phyloP scores from a whole-genome alignment of 2,113 vertebrate genomes.

The Epinephelus moara region DNA sequence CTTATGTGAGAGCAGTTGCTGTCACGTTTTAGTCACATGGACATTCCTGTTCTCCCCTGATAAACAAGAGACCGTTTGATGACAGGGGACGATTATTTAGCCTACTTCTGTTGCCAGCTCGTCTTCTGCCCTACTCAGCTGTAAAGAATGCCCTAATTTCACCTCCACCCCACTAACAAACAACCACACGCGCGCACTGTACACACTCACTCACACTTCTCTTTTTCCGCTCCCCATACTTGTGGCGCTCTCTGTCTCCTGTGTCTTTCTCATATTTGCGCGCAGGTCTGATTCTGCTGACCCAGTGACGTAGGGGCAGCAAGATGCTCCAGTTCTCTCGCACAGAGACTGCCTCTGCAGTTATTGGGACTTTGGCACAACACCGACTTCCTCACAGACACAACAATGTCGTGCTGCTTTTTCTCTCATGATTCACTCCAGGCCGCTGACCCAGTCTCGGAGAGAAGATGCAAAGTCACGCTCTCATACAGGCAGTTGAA shows the following conservation, averaged over 20 bases:
- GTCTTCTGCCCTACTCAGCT: slow-evolving; percentile 72
- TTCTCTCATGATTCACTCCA: slow-evolving; percentile 35
- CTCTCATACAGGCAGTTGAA: slow-evolving; percentile 13
- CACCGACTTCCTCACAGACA: slow-evolving; percentile 52
- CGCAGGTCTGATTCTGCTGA: slow-evolving; percentile 48
- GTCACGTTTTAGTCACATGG: slow-evolving; percentile 77
- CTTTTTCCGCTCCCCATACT: slow-evolving; percentile 27
- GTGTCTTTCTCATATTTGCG: slow-evolving; percentile 38
- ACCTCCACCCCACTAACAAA: slow-evolving; percentile 40
- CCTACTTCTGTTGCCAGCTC: slow-evolving; percentile 77
- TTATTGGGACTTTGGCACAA: slow-evolving; percentile 55
- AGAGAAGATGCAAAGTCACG: slow-evolving; percentile 35
- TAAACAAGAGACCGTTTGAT: slow-evolving; percentile 75
- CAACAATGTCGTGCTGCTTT: slow-evolving; percentile 50
- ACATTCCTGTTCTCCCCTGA: slow-evolving; percentile 63
- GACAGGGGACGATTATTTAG: slow-evolving; percentile 70
- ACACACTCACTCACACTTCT: slow-evolving; percentile 11
- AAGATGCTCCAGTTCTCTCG: slow-evolving; percentile 77
- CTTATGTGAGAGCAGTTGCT: slow-evolving; percentile 35
- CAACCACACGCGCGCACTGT: slow-evolving; percentile 18
- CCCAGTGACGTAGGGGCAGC: slow-evolving; percentile 25
- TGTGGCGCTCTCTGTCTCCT: neutral
- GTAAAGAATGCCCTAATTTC: slow-evolving; percentile 77
- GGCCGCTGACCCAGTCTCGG: slow-evolving; percentile 41
- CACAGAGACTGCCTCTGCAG: slow-evolving; percentile 63